Conservation (phyloP, 2,113 vertebrate genomes). For the Thermophis baileyi region DNA sequence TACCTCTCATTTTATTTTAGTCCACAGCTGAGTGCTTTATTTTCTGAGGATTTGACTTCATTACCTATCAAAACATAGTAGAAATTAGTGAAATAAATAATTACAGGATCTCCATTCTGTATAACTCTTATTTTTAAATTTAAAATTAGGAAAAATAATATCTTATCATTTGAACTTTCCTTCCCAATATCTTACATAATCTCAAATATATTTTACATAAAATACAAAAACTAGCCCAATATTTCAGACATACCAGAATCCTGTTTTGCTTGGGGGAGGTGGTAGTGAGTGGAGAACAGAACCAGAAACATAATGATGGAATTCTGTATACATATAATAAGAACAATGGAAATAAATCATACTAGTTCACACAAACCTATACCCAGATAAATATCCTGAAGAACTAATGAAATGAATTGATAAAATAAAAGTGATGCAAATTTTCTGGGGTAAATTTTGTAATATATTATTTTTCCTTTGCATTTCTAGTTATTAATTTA, state of each 20-base stretch:
- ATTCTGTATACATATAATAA: neutral
- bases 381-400: neutral
- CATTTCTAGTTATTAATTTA: conserved; percentile 50
- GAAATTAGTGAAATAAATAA: neutral
- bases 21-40: neutral
- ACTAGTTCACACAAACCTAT: neutral
- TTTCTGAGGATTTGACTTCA: neutral
- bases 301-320: neutral
- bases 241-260: no score
- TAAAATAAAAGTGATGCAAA: neutral
- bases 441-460: neutral
- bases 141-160: no score
- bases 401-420: neutral
- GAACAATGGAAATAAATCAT: neutral
- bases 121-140: no score
- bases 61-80: neutral
- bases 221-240: neutral
- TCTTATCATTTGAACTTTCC: no score
- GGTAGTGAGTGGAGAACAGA: neutral
- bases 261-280: neutral
- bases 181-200: neutral
- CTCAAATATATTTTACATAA: neutral
- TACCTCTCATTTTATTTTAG: neutral
- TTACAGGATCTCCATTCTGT: no score
- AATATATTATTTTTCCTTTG: conserved; percentile 40